Evolutionary conservation across 2,888 invertebrate genomes (phyloP).

Genomic region (Drosophila nigritarsus): DNA sequence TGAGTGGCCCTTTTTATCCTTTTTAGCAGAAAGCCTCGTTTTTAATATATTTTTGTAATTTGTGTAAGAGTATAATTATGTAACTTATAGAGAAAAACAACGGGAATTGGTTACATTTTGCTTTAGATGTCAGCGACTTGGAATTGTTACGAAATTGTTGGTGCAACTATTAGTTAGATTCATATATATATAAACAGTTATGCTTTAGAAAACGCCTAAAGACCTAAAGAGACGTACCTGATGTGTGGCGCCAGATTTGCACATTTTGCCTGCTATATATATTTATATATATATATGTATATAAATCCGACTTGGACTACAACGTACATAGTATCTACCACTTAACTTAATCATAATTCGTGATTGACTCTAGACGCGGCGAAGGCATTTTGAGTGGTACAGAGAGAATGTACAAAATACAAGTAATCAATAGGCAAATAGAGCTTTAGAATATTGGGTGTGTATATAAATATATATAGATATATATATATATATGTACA

Average conservation of each 20-base stretch:
- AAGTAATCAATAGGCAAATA: slow-evolving; percentile 14
- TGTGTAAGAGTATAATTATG: slow-evolving; percentile 18
- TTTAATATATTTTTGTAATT: slow-evolving; percentile 8
- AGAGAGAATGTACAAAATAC: slow-evolving; percentile 49
- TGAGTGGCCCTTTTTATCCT: slow-evolving; percentile 24
- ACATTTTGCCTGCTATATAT: neutral
- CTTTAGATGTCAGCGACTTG: slow-evolving; percentile 46
- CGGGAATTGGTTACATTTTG: slow-evolving; percentile 40
- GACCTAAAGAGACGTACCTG: slow-evolving; percentile 55
- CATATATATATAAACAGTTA: slow-evolving; percentile 10
- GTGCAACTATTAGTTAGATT: slow-evolving; percentile 48
- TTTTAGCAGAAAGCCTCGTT: slow-evolving; percentile 52
- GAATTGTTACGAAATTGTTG: slow-evolving; percentile 68
- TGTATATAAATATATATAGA: slow-evolving; percentile 44
- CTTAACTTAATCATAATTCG: slow-evolving; percentile 52
- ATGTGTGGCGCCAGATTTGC: slow-evolving; percentile 4
- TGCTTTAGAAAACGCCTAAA: slow-evolving; percentile 39
- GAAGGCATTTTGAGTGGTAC: slow-evolving; percentile 59
- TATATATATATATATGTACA: slow-evolving; percentile 2
- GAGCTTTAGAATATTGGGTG: slow-evolving; percentile 24
- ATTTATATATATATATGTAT: slow-evolving; percentile 5
- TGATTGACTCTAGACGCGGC: slow-evolving; percentile 57
- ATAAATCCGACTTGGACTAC: slow-evolving; percentile 16
- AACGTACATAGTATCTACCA: slow-evolving; percentile 10
- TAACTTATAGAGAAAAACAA: slow-evolving; percentile 18